phyloP scores from a whole-genome alignment of 2,113 vertebrate species.

The Coturnix japonica region DNA sequence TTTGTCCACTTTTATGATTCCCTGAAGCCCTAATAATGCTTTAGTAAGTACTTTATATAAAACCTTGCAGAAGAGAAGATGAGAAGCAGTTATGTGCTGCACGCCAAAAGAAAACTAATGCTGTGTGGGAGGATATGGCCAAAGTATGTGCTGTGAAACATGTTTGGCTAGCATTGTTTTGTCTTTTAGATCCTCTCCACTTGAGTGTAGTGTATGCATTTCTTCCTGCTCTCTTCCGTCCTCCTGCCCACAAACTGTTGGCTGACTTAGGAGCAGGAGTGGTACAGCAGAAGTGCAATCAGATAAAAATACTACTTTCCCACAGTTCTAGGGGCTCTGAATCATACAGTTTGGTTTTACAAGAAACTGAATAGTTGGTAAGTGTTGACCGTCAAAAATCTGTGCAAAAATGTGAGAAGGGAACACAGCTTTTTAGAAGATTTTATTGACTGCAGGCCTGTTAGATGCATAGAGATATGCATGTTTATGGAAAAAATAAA shows the following conservation, averaged over 20 bases:
- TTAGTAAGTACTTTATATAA: background rate
- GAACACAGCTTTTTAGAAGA: background rate
- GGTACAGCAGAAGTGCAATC: background rate
- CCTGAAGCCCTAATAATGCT: constrained; percentile 29
- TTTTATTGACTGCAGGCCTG: background rate
- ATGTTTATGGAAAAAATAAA: background rate
- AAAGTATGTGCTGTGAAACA: background rate
- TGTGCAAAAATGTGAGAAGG: background rate
- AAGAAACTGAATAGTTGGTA: background rate
- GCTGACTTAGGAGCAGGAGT: background rate
- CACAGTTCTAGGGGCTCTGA: background rate
- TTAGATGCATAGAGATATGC: background rate
- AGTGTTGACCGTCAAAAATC: background rate
- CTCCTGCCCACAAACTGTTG: constrained; percentile 4
- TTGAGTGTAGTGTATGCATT: background rate
- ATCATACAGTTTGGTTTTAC: background rate
- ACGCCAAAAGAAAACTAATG: background rate
- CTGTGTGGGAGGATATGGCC: constrained; percentile 46
- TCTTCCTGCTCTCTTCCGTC: constrained; percentile 7
- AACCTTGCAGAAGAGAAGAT: constrained; percentile 6
- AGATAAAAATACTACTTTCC: background rate
- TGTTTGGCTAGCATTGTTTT: constrained; percentile 41
- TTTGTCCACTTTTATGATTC: background rate
- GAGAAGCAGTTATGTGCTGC: constrained; percentile 2
- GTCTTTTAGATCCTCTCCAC: constrained; percentile 21